Evolutionary conservation across 2,888 invertebrate species (phyloP).

Genomic region (Ceramica pisi): DNA sequence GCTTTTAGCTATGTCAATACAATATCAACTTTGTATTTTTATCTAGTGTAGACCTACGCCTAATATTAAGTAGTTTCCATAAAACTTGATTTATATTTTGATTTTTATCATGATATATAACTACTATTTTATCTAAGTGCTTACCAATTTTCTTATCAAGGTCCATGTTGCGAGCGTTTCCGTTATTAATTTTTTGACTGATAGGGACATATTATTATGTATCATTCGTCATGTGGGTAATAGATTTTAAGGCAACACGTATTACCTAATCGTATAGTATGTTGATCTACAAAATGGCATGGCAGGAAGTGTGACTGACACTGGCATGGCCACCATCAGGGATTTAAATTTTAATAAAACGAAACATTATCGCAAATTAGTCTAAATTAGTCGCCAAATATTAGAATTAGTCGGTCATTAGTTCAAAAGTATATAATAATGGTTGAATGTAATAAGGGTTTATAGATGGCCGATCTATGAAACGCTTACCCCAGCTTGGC

Average conservation of each 20-base stretch:
- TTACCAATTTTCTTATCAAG: constrained; percentile 38
- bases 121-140: constrained; percentile 44
- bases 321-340: too few species aligned
- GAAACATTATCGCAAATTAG: too few species aligned
- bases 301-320: too few species aligned
- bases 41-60: constrained; percentile 42
- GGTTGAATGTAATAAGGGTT: too few species aligned
- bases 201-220: constrained; percentile 4
- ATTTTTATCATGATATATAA: constrained; percentile 39
- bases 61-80: constrained; percentile 45
- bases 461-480: too few species aligned
- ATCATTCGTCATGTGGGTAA: constrained; percentile 3
- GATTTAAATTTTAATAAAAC: too few species aligned
- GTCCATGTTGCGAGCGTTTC: constrained; percentile 27
- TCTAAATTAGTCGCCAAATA: too few species aligned
- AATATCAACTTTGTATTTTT: constrained; percentile 44
- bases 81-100: constrained; percentile 42
- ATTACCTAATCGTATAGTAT: background rate
- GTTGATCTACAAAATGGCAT: background rate
- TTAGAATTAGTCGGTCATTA: too few species aligned
- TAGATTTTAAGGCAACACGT: background rate
- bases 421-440: too few species aligned
- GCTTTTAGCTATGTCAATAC: constrained; percentile 77
- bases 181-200: constrained; percentile 43
- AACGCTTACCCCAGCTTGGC: too few species aligned